Conservation (phyloP, 2,888 invertebrate species). For the Zele albiditarsus region DNA sequence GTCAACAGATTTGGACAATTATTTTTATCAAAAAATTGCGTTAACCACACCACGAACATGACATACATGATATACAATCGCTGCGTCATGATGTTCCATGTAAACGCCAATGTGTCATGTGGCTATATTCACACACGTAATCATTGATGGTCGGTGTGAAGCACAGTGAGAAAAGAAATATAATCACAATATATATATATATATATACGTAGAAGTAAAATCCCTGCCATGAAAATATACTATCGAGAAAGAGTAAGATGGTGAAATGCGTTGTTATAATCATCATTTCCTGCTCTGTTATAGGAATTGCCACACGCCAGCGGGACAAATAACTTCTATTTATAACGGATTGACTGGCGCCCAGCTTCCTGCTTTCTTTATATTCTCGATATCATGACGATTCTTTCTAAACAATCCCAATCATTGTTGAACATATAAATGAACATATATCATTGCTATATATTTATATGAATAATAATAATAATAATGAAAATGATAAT, state of each 20-base stretch:
- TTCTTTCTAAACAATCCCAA: not conserved
- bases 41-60: constrained; percentile 10
- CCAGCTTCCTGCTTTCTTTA: constrained; percentile 34
- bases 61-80: constrained; percentile 14
- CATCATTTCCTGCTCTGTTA: constrained; percentile 31
- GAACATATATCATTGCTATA: not conserved
- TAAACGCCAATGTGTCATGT: constrained; percentile 32
- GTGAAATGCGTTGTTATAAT: constrained; percentile 34
- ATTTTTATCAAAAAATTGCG: constrained; percentile 15
- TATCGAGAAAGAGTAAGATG: constrained; percentile 34
- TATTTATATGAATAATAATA: not conserved
- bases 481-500: constrained; percentile 8
- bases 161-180: not conserved
- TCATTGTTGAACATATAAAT: not conserved
- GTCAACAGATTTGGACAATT: not conserved
- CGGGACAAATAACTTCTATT: constrained; percentile 28
- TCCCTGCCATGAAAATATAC: constrained; percentile 31
- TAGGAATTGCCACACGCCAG: constrained; percentile 12
- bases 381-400: not conserved
- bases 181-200: constrained; percentile 9
- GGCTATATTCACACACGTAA: constrained; percentile 48
- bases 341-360: constrained; percentile 37
- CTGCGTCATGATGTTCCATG: constrained; percentile 17
- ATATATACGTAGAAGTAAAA: constrained; percentile 22
- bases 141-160: not conserved